Conservation (phyloP, 2,888 invertebrate species). For the Stenodera caucasica region DNA sequence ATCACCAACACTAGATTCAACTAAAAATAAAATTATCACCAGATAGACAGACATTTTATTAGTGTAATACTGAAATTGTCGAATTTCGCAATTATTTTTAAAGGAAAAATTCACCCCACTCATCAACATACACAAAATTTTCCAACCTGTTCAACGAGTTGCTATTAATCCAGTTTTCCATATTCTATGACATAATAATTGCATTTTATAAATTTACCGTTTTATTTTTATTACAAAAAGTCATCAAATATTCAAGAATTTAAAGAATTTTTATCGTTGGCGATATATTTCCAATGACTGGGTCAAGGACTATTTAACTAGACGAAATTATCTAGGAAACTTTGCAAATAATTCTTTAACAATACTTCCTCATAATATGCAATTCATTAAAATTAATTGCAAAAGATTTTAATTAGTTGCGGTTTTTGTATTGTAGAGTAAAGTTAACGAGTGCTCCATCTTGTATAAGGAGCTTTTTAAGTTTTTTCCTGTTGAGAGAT, state of each 20-base stretch:
- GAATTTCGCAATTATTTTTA: not conserved
- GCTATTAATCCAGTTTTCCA: not conserved
- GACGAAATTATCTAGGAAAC: not conserved
- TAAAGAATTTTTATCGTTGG: conserved; percentile 6
- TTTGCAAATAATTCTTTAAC: not conserved
- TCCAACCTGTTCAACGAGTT: not conserved
- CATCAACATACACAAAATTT: not conserved
- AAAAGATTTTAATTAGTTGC: not conserved
- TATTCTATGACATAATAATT: too few relatives aligned
- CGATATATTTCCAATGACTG: not conserved
- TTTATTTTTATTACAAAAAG: conserved; percentile 8
- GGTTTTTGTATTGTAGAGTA: not conserved
- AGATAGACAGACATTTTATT: not conserved
- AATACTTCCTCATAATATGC: too few relatives aligned
- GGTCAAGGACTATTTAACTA: conserved; percentile 16
- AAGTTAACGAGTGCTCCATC: not conserved
- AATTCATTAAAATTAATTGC: not conserved
- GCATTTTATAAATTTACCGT: conserved; percentile 3
- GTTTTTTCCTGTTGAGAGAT: not conserved
- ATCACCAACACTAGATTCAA: not conserved
- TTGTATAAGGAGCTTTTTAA: not conserved
- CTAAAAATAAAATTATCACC: not conserved
- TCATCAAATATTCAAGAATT: conserved; percentile 8
- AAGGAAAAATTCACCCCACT: not conserved
- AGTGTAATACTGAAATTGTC: not conserved